These are phyloP conservation scores for Dynastes grantii DNA, from an alignment of 2,888 invertebrate genomes.

Conservation along the genomic window DNA sequence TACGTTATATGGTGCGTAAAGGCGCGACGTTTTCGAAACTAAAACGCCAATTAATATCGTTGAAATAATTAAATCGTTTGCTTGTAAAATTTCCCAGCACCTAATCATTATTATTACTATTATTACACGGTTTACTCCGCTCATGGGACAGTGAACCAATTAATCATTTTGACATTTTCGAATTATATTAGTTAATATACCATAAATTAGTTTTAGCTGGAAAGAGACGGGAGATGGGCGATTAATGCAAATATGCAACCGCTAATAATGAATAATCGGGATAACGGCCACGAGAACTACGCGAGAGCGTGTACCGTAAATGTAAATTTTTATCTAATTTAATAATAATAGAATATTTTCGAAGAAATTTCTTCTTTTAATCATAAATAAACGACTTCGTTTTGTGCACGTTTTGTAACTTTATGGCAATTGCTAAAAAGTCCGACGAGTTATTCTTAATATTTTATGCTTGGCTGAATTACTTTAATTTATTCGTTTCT, in stretches of 20 bases:
- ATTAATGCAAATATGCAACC: conserved; percentile 19
- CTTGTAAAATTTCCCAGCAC: conserved; percentile 6
- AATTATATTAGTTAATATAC: conserved; percentile 15
- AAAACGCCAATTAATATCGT: too few relatives aligned
- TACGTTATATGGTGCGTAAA: background rate
- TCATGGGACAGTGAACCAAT: background rate
- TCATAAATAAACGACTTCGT: background rate
- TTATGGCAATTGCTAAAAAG: background rate
- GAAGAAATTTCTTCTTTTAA: background rate
- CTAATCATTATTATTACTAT: background rate
- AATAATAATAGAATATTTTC: conserved; percentile 12
- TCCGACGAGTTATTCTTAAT: background rate
- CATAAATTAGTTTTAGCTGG: conserved; percentile 1
- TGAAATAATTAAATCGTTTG: too few relatives aligned
- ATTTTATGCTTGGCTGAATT: conserved; percentile 12
- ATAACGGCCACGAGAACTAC: background rate
- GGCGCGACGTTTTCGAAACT: too few relatives aligned
- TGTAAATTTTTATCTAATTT: conserved; percentile 2
- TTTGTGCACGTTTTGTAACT: conserved; percentile 6
- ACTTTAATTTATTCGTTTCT: conserved; percentile 10
- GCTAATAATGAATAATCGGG: background rate
- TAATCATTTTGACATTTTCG: conserved; percentile 19
- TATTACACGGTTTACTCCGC: background rate
- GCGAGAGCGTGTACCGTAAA: conserved; percentile 4
- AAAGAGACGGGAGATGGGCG: background rate